Percentiles rank a stretch among this genome's conserved stretches.
phyloP scores from a whole-genome alignment of 2,797 vertebrate genomes.

The Hemitrygon akajei region DNA sequence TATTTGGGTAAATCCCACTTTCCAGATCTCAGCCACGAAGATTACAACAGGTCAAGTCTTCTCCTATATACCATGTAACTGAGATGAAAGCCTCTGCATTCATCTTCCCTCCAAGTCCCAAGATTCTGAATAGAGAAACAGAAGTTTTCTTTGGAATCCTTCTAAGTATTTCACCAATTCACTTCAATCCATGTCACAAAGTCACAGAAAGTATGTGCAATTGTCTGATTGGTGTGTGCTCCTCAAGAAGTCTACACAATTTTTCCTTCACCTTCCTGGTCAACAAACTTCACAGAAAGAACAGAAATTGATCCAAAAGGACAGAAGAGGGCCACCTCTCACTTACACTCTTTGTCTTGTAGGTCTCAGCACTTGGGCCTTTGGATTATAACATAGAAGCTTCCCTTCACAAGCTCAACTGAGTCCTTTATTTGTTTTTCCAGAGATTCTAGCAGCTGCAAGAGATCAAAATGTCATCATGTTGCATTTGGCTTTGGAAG shows the following conservation, averaged over 20 bases:
- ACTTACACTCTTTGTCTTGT: neutral
- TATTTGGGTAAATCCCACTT: too few species aligned
- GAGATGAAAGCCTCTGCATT: too few species aligned
- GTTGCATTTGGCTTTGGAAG: neutral
- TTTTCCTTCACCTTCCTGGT: neutral
- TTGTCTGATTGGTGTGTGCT: neutral
- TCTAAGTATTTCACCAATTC: too few species aligned
- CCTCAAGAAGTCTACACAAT: neutral
- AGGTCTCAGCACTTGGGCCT: neutral
- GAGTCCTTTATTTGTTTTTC: neutral
- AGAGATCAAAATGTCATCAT: neutral
- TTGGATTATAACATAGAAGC: too few species aligned
- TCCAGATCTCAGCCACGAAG: too few species aligned
- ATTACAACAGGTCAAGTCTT: too few species aligned
- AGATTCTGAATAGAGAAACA: too few species aligned
- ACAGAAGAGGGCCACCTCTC: neutral
- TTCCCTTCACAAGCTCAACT: neutral
- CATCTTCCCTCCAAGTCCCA: too few species aligned
- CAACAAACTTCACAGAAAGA: neutral
- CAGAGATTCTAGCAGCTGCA: neutral
- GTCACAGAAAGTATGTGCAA: neutral
- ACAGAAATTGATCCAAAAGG: neutral
- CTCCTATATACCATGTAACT: too few species aligned
- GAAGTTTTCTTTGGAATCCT: too few species aligned
- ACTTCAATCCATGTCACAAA: neutral